These are phyloP conservation scores for Pontoporia blainvillei DNA, from an alignment of 2,113 vertebrate genomes.

Conservation along the genomic window DNA sequence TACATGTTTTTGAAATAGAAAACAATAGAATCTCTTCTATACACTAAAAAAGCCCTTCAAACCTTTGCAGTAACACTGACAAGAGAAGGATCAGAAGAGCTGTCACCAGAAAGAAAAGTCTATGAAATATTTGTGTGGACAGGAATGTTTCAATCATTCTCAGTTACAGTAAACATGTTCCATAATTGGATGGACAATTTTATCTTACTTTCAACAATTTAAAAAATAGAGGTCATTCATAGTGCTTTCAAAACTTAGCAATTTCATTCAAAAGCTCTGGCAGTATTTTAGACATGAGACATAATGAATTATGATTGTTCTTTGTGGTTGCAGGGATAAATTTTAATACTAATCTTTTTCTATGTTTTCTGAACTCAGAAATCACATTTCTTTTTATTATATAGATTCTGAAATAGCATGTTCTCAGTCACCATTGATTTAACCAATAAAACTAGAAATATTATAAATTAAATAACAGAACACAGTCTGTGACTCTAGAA, in stretches of 20 bases:
- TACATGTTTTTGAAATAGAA: background rate
- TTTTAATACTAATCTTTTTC: background rate
- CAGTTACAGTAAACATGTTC: background rate
- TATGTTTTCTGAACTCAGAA: constrained; percentile 2
- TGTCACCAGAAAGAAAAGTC: background rate
- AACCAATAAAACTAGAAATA: background rate
- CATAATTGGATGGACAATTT: background rate
- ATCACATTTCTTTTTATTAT: background rate
- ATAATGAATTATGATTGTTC: background rate
- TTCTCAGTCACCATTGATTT: background rate
- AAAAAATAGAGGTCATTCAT: background rate
- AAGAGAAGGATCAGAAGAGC: background rate
- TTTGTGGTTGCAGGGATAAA: background rate
- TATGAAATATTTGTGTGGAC: background rate
- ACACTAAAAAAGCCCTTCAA: background rate
- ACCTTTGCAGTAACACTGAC: background rate
- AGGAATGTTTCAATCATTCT: background rate
- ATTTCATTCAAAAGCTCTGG: background rate
- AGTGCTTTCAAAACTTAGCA: background rate
- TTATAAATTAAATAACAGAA: background rate
- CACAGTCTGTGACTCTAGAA: background rate
- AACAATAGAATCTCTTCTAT: background rate
- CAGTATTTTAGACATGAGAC: background rate
- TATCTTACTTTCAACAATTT: background rate
- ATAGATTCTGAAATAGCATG: background rate